Base-by-base conservation (phyloP, 2,888 invertebrate species). In the Sinotaia quadrata region DNA sequence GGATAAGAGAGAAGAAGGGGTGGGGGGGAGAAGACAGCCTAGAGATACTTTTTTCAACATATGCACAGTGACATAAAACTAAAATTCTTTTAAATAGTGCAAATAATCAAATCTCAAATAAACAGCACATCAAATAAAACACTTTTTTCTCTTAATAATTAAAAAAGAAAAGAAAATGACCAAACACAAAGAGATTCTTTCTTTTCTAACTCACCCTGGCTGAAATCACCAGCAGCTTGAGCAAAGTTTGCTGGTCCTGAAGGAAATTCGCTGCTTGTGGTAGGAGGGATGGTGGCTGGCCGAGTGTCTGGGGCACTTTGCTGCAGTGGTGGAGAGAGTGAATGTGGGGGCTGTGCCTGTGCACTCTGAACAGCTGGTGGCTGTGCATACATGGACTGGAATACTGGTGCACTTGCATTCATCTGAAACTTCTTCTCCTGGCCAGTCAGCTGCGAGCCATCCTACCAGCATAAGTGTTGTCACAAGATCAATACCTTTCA, bases 391-490 rank as follows among this genome's bases (percentile, higher is more conserved):
- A 75, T 73, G 21, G 65, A 87, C 75, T 82, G 85, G 78, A 87
- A 87, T 72, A 84, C 84, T 62, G 82, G 82, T 37, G 87, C 87
- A 77, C 85, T 82, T 44, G 84, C 85, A 73, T 87, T 87, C 84
- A 87, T 84, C 33, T 80, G 79, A 74, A 82, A 86, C 67, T 85
- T 85, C 78, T 87, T 85, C 68, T 82, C 85, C 51, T 75, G 73
- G 56, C 63, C 65, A 4, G 70, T 41, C 31, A 65, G 18, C 34
- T 62, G 67, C 31, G 21, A 31, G 58, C 51, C 69, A 52, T 73
- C 73, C 73, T 73, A 75, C 73, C 69, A 78, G 80, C 24, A 77
- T 74, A 12, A 79, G 81, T 44, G 81, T 18, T 41, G n/a, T n/a
- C n/a, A n/a, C n/a, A n/a, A n/a, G n/a, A n/a, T n/a, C n/a, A n/a